These are phyloP conservation scores for Petrocephalus zakoni DNA, from an alignment of 2,113 vertebrate species.

Conservation along the genomic window DNA sequence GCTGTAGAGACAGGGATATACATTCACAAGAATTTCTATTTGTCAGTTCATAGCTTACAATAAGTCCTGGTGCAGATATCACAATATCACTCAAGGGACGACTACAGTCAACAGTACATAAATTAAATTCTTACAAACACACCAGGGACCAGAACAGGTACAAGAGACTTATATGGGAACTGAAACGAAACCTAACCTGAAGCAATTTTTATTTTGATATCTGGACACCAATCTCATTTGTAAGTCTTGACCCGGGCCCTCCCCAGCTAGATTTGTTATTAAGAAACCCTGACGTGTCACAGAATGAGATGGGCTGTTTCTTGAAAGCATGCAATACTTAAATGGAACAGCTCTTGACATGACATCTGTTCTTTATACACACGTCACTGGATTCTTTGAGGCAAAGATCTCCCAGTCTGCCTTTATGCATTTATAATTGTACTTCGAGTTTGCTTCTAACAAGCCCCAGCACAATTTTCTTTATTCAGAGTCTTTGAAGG, in stretches of 20 bases:
- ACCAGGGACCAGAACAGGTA: background rate
- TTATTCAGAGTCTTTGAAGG: background rate
- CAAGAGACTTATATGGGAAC: background rate
- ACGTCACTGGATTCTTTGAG: background rate
- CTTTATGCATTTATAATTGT: background rate
- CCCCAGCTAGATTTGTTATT: background rate
- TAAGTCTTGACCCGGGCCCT: background rate
- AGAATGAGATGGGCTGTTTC: background rate
- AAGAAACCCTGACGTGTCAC: background rate
- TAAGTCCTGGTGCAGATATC: background rate
- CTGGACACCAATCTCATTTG: background rate
- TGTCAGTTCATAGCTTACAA: background rate
- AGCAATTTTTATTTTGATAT: background rate
- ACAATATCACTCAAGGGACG: background rate
- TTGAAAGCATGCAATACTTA: background rate
- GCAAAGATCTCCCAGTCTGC: background rate
- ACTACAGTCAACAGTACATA: background rate
- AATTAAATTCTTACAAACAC: background rate
- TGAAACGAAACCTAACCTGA: background rate
- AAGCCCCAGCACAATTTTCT: background rate
- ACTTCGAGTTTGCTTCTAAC: background rate
- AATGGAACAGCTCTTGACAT: constrained; percentile 2
- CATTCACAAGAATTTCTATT: background rate
- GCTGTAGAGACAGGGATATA: background rate
- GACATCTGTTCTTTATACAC: background rate